phyloP scores from a whole-genome alignment of 2,888 invertebrate genomes.

The Acrocera orbiculus region DNA sequence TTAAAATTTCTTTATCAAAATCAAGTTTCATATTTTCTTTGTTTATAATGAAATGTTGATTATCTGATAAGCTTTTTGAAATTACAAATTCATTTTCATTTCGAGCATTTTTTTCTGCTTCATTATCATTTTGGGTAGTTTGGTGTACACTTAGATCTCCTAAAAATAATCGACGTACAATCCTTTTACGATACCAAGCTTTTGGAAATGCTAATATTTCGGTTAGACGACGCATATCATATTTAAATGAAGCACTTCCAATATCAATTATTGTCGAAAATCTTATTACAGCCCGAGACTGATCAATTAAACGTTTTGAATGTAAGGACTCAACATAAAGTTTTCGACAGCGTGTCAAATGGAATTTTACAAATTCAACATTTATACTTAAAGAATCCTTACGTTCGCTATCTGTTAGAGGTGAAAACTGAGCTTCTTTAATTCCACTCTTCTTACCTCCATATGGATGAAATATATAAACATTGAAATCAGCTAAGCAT shows the following conservation, averaged over 20 bases:
- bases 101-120: conserved; percentile 13
- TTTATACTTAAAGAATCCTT: conserved; percentile 93
- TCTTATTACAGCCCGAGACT: conserved; percentile 71
- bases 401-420: conserved; percentile 69
- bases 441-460: conserved; percentile 69
- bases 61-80: no score
- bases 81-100: not conserved
- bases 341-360: conserved; percentile 79
- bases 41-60: conserved; percentile 27
- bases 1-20: conserved; percentile 35
- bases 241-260: conserved; percentile 91
- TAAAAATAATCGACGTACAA: conserved; percentile 79
- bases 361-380: conserved; percentile 93
- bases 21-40: conserved; percentile 41
- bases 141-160: conserved; percentile 67
- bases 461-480: conserved; percentile 97
- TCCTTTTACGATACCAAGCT: conserved; percentile 93
- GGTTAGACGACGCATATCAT: conserved; percentile 91
- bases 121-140: conserved; percentile 9
- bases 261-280: conserved; percentile 92
- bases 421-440: conserved; percentile 73
- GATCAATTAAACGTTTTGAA: conserved; percentile 35
- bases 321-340: conserved; percentile 49
- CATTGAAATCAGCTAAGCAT: conserved; percentile 89
- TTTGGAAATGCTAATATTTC: conserved; percentile 97